A percentile compares a stretch with the other conserved stretches of the same genome.
Evolutionary conservation across 2,797 vertebrate genomes (phyloP).

Genomic region (Pyrrhura leucotis): DNA sequence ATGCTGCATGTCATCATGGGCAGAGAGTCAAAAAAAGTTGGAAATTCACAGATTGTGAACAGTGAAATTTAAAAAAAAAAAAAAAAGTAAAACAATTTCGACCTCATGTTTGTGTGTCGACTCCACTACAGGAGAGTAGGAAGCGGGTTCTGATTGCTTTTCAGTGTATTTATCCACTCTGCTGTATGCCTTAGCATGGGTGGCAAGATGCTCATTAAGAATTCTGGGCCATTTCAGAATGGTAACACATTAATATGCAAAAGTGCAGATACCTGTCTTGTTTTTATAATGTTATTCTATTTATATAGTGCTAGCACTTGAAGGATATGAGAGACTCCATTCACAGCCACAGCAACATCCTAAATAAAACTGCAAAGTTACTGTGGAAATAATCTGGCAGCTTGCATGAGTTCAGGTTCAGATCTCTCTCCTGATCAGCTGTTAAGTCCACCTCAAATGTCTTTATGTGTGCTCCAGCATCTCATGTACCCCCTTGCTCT

Average conservation of each 20-base stretch:
- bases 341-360: conserved; percentile 2
- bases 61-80: not conserved
- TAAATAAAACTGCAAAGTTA: conserved; percentile 46
- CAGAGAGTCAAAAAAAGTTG: not conserved
- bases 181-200: not conserved
- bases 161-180: not conserved
- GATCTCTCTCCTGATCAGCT: not conserved
- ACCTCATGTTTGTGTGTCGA: not conserved
- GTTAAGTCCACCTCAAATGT: not conserved
- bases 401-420: conserved; percentile 6
- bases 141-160: not conserved
- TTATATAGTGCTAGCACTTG: conserved; percentile 43
- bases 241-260: conserved; percentile 52
- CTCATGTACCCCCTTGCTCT: not conserved
- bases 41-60: not conserved
- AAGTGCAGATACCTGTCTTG: conserved; percentile 23
- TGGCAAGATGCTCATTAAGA: not conserved
- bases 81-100: not conserved
- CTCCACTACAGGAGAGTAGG: not conserved
- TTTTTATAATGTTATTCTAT: conserved; percentile 44
- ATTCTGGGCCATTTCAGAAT: not conserved
- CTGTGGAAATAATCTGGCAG: conserved; percentile 32
- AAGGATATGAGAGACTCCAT: conserved; percentile 13
- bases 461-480: not conserved
- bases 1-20: not conserved